Base-by-base conservation (phyloP, 2,888 invertebrate species). In the Chaitophorus viminalis region DNA sequence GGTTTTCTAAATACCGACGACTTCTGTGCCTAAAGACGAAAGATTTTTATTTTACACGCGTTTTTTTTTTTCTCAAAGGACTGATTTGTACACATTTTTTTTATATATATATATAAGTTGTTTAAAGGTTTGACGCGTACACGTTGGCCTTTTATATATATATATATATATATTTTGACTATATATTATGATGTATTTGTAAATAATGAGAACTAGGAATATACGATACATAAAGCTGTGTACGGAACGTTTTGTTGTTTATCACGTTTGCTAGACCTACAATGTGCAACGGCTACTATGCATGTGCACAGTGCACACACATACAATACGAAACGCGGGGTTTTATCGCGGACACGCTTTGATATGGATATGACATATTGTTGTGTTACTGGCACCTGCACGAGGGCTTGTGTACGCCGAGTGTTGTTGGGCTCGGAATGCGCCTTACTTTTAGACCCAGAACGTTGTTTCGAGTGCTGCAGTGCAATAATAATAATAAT, bases 71-170 rank as follows among this genome's bases (percentile, higher is more conserved):
- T 83, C 75, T 75, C 52, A 86, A 86, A 60, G 78, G 86, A 86
- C 86, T 86, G 86, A 86, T 78, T 86, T 86, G 86, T 86, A 86
- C 54, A 78, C 68, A 86, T 72, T 78, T 46, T 86, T 86, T 86
- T 85, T 84, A 60, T 79, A 68, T 39, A 29, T 52, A 79, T 0
- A n/a, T 83, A 14, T 74, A 74, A 68, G 29, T 29, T 79, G 77
- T 79, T 79, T 60, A 86, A 70, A 86, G 52, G 78, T 39, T 76
- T 81, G 39, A 70, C 39, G 14, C 6, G 36, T 46, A 46, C 46
- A 46, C 46, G 46, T 29, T 36, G n/a, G 29, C 31, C 78, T 86
- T 77, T n/a, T n/a, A n/a, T n/a, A n/a, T n/a, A n/a, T n/a, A n/a
- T n/a, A n/a, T 52, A 86, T 78, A 78, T 85, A 70, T 78, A 78